Percentiles rank a stretch among this genome's conserved stretches.
phyloP scores from a whole-genome alignment of 2,113 vertebrate species.

The Istiophorus platypterus region DNA sequence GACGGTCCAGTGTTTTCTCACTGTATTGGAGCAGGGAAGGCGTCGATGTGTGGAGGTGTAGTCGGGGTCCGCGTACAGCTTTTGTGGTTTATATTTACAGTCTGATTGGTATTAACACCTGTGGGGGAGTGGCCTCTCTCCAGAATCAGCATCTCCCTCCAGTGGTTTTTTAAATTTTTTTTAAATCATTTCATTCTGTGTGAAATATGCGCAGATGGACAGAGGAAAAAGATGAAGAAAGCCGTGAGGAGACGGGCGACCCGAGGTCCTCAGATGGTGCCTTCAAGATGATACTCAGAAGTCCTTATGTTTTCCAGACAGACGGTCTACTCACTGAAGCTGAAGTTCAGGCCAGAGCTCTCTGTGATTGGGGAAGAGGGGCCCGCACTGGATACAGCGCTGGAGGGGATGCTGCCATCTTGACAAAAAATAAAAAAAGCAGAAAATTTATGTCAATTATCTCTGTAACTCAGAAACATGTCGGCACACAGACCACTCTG shows the following conservation, averaged over 20 bases:
- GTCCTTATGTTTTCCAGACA: constrained; percentile 13
- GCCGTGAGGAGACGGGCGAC: not conserved
- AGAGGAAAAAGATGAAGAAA: not conserved
- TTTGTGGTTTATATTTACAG: constrained; percentile 4
- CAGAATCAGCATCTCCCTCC: constrained; percentile 6
- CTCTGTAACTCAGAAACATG: not conserved
- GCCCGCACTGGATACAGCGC: constrained; percentile 92
- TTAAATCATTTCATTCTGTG: no score
- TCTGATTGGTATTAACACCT: not conserved
- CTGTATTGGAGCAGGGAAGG: not conserved
- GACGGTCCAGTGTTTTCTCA: constrained; percentile 1
- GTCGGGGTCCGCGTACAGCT: not conserved
- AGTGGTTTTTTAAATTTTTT: not conserved
- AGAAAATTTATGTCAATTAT: constrained; percentile 1
- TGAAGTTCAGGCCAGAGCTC: constrained; percentile 85
- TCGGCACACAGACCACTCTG: not conserved
- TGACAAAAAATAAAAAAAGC: constrained; percentile 47
- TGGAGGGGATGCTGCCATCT: constrained; percentile 92
- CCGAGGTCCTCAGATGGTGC: not conserved
- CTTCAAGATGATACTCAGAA: constrained; percentile 12
- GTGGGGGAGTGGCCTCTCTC: not conserved
- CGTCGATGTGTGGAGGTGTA: not conserved
- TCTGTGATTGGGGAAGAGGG: constrained; percentile 89
- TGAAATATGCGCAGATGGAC: constrained; percentile 23
- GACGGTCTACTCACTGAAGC: constrained; percentile 84